A percentile compares a stretch with the other conserved stretches of the same genome.
phyloP scores from a whole-genome alignment of 2,113 vertebrate species.

The Pseudonaja textilis region DNA sequence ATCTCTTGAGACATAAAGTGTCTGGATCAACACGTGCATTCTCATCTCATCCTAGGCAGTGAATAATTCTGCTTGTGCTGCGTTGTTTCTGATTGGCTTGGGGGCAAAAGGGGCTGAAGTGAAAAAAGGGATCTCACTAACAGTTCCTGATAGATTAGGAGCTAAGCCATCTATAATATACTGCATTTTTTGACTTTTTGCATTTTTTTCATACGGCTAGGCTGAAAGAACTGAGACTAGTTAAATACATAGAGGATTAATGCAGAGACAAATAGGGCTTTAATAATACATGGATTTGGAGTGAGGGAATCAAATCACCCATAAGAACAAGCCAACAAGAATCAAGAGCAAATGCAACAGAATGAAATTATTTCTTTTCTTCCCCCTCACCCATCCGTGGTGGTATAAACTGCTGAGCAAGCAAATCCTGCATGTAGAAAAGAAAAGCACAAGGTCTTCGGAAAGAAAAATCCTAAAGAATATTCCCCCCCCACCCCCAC shows the following conservation, averaged over 20 bases:
- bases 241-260: background rate
- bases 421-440: background rate
- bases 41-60: background rate
- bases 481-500: background rate
- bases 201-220: background rate
- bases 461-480: background rate
- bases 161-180: background rate
- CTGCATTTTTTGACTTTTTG: background rate
- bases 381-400: background rate
- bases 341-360: background rate
- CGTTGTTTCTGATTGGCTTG: background rate
- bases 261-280: background rate
- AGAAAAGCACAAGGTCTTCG: background rate
- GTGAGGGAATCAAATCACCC: background rate
- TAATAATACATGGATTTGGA: background rate
- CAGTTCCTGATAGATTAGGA: background rate
- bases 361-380: background rate
- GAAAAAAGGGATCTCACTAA: background rate
- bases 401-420: background rate
- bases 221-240: background rate
- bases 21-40: background rate
- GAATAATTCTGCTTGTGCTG: background rate
- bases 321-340: background rate
- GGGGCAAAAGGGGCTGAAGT: background rate
- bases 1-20: background rate